Conservation (phyloP, 2,888 invertebrate genomes). For the Mycalesis mineus region DNA sequence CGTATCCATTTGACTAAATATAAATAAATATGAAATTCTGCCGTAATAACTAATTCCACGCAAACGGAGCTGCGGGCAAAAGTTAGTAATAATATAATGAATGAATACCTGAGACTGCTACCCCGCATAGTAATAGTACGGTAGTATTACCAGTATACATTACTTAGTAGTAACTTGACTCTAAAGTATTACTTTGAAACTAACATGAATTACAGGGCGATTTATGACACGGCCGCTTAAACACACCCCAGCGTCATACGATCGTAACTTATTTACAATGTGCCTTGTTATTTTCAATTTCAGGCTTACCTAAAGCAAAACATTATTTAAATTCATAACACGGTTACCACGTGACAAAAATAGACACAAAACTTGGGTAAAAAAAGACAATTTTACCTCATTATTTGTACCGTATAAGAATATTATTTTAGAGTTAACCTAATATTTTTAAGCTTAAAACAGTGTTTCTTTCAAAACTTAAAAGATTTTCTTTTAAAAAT, state of each 20-base stretch:
- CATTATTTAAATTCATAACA: constrained; percentile 1
- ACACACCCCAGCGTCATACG: constrained; percentile 5
- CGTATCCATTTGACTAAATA: too few species aligned
- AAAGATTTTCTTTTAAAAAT: too few species aligned
- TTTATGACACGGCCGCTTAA: not conserved
- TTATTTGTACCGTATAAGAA: too few species aligned
- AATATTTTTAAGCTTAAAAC: too few species aligned
- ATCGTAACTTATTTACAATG: constrained; percentile 6
- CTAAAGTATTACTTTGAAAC: constrained; percentile 1
- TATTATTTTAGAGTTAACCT: too few species aligned
- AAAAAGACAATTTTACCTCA: too few species aligned
- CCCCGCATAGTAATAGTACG: too few species aligned
- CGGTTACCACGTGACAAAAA: not conserved
- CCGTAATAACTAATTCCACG: too few species aligned
- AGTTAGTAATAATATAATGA: not conserved
- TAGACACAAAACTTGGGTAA: not conserved
- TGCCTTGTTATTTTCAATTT: constrained; percentile 2
- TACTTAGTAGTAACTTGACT: not conserved
- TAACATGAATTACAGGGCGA: constrained; percentile 3
- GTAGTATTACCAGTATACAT: not conserved
- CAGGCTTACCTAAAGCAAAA: not conserved
- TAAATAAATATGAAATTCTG: too few species aligned
- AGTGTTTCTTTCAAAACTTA: too few species aligned
- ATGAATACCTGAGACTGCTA: too few species aligned
- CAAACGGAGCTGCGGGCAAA: not conserved